Conservation (phyloP, 2,888 invertebrate species). For the Plusia festucae region DNA sequence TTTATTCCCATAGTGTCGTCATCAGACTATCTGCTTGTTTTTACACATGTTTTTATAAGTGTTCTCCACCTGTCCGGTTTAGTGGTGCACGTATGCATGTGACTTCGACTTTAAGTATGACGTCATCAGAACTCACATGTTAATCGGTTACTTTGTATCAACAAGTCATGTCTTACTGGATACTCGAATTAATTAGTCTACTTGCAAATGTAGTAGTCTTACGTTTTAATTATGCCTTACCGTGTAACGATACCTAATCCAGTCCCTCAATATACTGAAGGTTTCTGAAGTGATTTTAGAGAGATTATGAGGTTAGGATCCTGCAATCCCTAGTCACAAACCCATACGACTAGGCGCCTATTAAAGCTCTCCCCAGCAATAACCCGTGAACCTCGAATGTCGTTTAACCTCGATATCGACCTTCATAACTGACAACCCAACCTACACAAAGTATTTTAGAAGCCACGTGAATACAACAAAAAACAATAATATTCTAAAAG, state of each 20-base stretch:
- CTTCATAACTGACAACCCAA: background rate
- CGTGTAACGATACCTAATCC: no score
- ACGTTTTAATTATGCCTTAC: background rate
- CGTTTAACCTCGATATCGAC: background rate
- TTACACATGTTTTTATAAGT: background rate
- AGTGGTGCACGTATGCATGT: slow-evolving; percentile 1
- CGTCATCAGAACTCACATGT: background rate
- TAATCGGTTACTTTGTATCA: background rate
- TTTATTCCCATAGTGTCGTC: background rate
- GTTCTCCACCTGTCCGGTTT: background rate
- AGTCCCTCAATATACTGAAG: no score
- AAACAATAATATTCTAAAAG: slow-evolving; percentile 7
- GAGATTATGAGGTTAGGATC: no score
- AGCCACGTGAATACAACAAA: background rate
- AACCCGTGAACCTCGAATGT: no score
- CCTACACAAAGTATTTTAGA: background rate
- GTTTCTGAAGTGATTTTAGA: no score
- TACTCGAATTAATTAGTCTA: background rate
- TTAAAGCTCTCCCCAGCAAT: no score
- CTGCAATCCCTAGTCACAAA: no score
- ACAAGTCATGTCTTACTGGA: background rate
- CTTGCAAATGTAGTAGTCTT: no score
- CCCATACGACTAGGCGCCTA: no score
- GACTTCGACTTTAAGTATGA: background rate
- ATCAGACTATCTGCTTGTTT: background rate